Evolutionary conservation across 2,888 invertebrate genomes (phyloP).

Genomic region (Metacarcinus magister): DNA sequence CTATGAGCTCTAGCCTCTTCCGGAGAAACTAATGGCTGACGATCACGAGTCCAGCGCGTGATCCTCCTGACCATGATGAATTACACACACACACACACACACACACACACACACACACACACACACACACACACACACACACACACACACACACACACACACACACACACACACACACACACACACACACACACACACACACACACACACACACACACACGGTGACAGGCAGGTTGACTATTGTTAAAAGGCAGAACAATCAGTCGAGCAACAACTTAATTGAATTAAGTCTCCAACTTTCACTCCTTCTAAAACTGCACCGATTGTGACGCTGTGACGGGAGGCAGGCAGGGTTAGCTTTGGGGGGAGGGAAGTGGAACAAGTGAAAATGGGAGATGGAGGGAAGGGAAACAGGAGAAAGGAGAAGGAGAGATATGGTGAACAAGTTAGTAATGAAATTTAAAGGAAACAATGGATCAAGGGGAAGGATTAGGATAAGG

Average conservation of each 20-base stretch:
- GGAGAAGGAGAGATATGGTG: background rate
- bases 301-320: background rate
- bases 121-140: too few species aligned
- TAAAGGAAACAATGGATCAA: background rate
- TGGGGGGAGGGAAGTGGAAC: background rate
- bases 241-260: background rate
- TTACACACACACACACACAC: too few species aligned
- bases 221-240: background rate
- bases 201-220: conserved; percentile 50
- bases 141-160: too few species aligned
- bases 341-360: background rate
- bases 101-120: too few species aligned
- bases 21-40: too few species aligned
- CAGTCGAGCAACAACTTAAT: background rate
- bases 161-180: background rate
- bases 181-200: conserved; percentile 60
- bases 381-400: background rate
- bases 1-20: too few species aligned
- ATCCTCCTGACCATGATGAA: too few species aligned
- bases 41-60: too few species aligned
- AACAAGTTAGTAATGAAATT: background rate
- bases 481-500: background rate
- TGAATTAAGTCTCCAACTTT: background rate
- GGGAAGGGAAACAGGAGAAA: background rate
- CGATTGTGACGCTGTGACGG: background rate